phyloP scores from a whole-genome alignment of 2,113 vertebrate species.

The Peromyscus leucopus region DNA sequence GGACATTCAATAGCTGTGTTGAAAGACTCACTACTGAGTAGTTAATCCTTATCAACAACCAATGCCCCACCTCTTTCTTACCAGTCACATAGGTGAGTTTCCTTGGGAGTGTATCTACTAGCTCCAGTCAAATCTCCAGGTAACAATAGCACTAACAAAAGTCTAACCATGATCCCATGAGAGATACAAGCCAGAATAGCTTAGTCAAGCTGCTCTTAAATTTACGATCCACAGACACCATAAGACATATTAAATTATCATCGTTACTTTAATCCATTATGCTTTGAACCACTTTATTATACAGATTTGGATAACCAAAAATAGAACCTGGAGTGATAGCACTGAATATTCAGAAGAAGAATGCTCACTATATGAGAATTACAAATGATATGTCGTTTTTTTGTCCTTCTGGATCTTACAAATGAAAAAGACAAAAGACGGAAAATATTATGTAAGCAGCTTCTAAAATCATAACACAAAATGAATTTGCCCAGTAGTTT shows the following conservation, averaged over 20 bases:
- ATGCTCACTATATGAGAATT: neutral
- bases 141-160: neutral
- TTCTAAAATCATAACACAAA: slow-evolving; percentile 11
- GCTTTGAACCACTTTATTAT: neutral
- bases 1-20: neutral
- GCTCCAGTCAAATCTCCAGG: neutral
- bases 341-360: neutral
- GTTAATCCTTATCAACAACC: neutral
- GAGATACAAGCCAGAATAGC: neutral
- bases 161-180: neutral
- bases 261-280: neutral
- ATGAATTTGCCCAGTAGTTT: neutral
- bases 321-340: neutral
- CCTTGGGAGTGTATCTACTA: neutral
- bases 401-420: neutral
- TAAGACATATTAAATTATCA: slow-evolving; percentile 1
- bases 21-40: neutral
- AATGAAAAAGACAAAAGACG: neutral
- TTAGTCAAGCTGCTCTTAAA: neutral
- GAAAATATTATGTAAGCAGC: neutral
- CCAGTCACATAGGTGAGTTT: neutral
- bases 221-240: neutral
- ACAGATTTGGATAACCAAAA: neutral
- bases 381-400: neutral
- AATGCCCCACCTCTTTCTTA: neutral